Percentiles rank a stretch among this genome's conserved stretches.
These are phyloP conservation scores for Drepanosiphum platanoidis DNA, from an alignment of 2,888 invertebrate species.

Conservation along the genomic window DNA sequence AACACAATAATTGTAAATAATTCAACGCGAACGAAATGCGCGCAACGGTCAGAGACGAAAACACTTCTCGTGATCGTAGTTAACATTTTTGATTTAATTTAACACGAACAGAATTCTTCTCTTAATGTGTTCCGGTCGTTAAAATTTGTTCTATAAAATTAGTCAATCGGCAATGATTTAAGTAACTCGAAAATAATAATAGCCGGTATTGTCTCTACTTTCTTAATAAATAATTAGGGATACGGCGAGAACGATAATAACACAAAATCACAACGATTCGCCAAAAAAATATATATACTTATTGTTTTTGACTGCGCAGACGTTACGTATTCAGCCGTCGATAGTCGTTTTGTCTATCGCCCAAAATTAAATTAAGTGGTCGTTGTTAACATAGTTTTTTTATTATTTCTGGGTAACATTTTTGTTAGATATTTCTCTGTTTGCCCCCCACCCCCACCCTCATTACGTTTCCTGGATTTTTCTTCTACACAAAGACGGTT, in stretches of 20 bases:
- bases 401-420: neutral
- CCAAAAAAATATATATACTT: neutral
- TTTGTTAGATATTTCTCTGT: neutral
- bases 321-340: neutral
- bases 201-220: neutral
- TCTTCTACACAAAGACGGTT: neutral
- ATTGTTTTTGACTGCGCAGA: constrained; percentile 1
- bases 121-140: constrained; percentile 26
- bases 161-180: constrained; percentile 35
- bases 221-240: neutral
- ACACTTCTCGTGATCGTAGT: neutral
- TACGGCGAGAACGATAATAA: neutral
- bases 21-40: neutral
- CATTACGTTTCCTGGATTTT: neutral
- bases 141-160: constrained; percentile 38
- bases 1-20: neutral
- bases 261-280: neutral
- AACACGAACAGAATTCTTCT: neutral
- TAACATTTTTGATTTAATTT: constrained; percentile 15
- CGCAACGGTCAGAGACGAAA: neutral
- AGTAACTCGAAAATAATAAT: constrained; percentile 6
- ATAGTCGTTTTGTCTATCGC: neutral
- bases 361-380: constrained; percentile 35
- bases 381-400: neutral
- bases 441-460: too few species aligned